Evolutionary conservation across 2,797 vertebrate genomes (phyloP).

Genomic region (Lepus townsendii): DNA sequence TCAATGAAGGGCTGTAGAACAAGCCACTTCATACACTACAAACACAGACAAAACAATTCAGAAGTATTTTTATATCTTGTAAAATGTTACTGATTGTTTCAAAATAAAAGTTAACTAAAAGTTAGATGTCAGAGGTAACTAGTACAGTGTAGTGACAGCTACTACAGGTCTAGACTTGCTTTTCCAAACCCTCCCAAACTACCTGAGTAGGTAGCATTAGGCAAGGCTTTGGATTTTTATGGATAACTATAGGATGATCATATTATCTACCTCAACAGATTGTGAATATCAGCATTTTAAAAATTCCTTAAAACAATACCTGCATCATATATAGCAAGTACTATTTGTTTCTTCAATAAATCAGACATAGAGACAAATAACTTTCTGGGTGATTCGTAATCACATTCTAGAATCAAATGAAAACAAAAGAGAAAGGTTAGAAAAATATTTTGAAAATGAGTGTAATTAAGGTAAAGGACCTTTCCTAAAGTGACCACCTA

Average conservation of each 20-base stretch:
- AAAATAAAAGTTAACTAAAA: slow-evolving; percentile 5
- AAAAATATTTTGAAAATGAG: slow-evolving; percentile 42
- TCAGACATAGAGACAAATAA: neutral
- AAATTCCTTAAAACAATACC: neutral
- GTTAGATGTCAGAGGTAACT: neutral
- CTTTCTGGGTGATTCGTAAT: slow-evolving; percentile 26
- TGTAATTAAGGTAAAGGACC: neutral
- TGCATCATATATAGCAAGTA: neutral
- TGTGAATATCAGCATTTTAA: neutral
- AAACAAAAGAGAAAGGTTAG: neutral
- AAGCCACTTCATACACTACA: neutral
- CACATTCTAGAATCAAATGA: neutral
- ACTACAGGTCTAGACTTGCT: neutral
- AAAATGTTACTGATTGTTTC: slow-evolving; percentile 16
- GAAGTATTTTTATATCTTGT: neutral
- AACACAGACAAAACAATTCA: neutral
- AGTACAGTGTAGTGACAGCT: neutral
- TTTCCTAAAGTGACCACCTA: slow-evolving; percentile 30
- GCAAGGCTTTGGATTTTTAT: neutral
- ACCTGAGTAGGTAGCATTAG: neutral
- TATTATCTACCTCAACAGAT: neutral
- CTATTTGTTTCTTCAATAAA: slow-evolving; percentile 30
- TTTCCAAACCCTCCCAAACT: neutral
- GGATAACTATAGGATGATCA: neutral
- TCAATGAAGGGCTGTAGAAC: neutral